phyloP scores from a whole-genome alignment of 2,797 vertebrate species.

The Parauchenoglanis punctatus region DNA sequence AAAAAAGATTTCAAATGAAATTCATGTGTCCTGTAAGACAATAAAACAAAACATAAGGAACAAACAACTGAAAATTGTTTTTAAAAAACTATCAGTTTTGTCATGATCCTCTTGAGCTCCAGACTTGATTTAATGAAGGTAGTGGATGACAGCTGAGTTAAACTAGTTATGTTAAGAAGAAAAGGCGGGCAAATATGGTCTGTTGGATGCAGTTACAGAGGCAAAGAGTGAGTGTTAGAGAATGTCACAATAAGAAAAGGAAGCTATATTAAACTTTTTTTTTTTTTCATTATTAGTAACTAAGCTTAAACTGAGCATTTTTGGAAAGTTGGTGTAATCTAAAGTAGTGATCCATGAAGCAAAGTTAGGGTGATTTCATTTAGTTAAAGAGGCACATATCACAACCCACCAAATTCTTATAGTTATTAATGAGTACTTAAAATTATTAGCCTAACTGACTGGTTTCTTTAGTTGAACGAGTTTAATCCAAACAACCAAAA shows the following conservation, averaged over 20 bases:
- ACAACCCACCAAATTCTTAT: neutral
- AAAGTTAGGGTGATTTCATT: neutral
- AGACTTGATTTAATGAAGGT: neutral
- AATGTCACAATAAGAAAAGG: neutral
- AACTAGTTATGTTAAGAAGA: neutral
- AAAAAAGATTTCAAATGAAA: neutral
- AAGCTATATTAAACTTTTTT: too few species aligned
- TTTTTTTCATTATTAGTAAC: neutral
- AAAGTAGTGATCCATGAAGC: neutral
- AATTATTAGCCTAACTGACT: neutral
- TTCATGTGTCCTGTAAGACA: neutral
- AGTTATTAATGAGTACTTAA: neutral
- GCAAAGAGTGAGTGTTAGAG: neutral
- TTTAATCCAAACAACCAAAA: neutral
- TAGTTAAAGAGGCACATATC: neutral
- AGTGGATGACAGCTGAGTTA: neutral
- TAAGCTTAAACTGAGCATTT: neutral
- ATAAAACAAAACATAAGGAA: neutral
- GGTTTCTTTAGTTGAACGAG: neutral
- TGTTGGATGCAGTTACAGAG: neutral
- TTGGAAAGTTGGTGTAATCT: neutral
- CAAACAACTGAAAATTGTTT: neutral
- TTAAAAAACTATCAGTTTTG: neutral
- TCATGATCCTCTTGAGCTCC: neutral
- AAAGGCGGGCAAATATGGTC: neutral